Evolutionary conservation across 2,888 invertebrate genomes (phyloP), one percentile per base, ranked within the genome.

Genomic region (Euproctis similis): DNA sequence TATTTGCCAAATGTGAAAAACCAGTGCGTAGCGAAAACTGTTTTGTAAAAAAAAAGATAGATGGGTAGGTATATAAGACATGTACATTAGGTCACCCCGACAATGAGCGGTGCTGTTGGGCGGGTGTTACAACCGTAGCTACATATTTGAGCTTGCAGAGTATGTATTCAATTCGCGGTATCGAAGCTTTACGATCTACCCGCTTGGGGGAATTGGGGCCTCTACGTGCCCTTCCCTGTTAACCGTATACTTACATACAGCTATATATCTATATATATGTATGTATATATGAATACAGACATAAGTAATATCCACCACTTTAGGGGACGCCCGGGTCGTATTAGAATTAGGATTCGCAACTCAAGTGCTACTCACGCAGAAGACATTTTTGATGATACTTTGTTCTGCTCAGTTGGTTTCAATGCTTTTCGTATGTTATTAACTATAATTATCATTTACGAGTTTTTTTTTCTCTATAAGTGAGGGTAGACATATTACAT

Each of bases 111-210:
- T 35, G 31, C 36, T 46, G 38, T 47, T 44, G 55, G 53, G 49
- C 48, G 59, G 54, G 52, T 37, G 50, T 44, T 53, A 63, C 64
- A 65, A 60, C 56, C 57, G 58, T 46, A 49, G 59, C 58, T 69
- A 71, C 70, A 68, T 72, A 74, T 73, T 73, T 63, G 72, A 61
- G 62, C 67, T 62, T 60, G 61, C 61, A 42, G 64, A 60, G 69
- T 69, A n/a, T n/a, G n/a, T n/a, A 73, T 78, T 78, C 77, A 77
- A 80, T 80, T 74, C 77, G 76, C 55, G 76, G 76, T 80, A 77
- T 78, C 78, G 71, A 62, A 76, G 76, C 74, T 76, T 80, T 80
- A 77, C 75, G 76, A 80, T 76, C 77, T 69, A 63, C 68, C 73
- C 72, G 74, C 76, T 74, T 66, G 70, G 78, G 80, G 78, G 78